A percentile compares a stretch with the other conserved stretches of the same genome.
phyloP scores from a whole-genome alignment of 2,797 vertebrate genomes.

The Notolabrus celidotus region DNA sequence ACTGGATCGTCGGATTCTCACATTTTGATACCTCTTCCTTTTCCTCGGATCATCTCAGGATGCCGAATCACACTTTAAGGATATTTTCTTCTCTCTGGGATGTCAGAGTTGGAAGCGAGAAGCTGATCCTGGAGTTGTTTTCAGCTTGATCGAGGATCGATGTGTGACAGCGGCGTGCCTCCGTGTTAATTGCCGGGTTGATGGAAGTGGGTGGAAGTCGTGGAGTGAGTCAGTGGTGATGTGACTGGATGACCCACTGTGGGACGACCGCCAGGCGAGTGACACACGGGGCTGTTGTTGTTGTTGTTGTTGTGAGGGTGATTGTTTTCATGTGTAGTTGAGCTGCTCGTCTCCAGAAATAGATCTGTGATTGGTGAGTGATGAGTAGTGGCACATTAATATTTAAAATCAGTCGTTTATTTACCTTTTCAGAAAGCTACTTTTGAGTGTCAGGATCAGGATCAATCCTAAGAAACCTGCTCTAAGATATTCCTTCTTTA shows the following conservation, averaged over 20 bases:
- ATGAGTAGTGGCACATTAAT: too few species aligned
- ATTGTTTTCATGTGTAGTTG: background rate
- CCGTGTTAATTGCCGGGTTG: conserved; percentile 48
- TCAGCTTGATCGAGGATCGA: conserved; percentile 17
- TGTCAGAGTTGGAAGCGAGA: background rate
- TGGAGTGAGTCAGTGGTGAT: conserved; percentile 52
- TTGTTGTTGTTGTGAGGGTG: conserved; percentile 18
- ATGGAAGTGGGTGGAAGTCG: conserved; percentile 45
- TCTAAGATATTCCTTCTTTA: too few species aligned
- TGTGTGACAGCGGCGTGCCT: conserved; percentile 18
- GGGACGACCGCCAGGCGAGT: conserved; percentile 25
- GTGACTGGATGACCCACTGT: conserved; percentile 36
- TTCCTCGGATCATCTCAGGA: conserved; percentile 8
- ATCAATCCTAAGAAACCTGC: too few species aligned
- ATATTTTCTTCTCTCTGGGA: conserved; percentile 18
- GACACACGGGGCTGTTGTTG: conserved; percentile 22
- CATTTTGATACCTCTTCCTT: background rate
- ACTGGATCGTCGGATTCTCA: conserved; percentile 8
- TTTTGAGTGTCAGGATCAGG: too few species aligned
- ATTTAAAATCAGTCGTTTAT: too few species aligned
- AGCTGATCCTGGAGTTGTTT: conserved; percentile 10
- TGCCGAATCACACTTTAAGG: background rate
- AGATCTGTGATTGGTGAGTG: background rate
- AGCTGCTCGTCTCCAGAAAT: background rate
- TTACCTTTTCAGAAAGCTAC: too few species aligned